Percentiles rank a stretch among this genome's conserved stretches.
Conservation (phyloP, 1,140 invertebrate genomes). For the Camponotus floridanus region DNA sequence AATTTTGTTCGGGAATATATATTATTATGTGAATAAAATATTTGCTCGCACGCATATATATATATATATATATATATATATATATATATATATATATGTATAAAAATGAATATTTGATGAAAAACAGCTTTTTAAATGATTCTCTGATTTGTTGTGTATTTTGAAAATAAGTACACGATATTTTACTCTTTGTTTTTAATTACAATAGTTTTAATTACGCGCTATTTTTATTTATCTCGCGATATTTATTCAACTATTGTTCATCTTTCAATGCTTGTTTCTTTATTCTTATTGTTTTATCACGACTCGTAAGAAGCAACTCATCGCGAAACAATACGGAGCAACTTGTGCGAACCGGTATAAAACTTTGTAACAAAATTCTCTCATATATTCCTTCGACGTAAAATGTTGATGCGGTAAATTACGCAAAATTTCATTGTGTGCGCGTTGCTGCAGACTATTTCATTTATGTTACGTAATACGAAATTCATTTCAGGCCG, state of each 20-base stretch:
- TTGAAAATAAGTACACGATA: background rate
- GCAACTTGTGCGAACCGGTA: background rate
- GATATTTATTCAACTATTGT: slow-evolving; percentile 37
- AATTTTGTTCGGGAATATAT: no score
- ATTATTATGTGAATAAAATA: background rate
- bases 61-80: no score
- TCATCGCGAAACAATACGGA: slow-evolving; percentile 42
- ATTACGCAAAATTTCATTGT: slow-evolving; percentile 34
- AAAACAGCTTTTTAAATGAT: background rate
- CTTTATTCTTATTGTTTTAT: slow-evolving; percentile 36
- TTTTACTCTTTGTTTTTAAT: background rate
- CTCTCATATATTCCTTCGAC: slow-evolving; percentile 26
- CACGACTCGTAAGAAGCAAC: slow-evolving; percentile 16
- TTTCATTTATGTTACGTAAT: slow-evolving; percentile 30
- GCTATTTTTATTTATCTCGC: background rate
- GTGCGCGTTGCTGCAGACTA: slow-evolving; percentile 19
- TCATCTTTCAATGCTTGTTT: background rate
- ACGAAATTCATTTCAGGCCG: slow-evolving; percentile 3
- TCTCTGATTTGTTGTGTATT: background rate
- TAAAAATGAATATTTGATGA: background rate
- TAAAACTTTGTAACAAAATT: slow-evolving; percentile 49
- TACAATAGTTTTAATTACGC: slow-evolving; percentile 24
- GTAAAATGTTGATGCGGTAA: slow-evolving; percentile 33
- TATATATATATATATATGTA: background rate
- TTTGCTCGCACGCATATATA: background rate